phyloP scores from a whole-genome alignment of 2,888 invertebrate genomes.

The Cinara cedri region DNA sequence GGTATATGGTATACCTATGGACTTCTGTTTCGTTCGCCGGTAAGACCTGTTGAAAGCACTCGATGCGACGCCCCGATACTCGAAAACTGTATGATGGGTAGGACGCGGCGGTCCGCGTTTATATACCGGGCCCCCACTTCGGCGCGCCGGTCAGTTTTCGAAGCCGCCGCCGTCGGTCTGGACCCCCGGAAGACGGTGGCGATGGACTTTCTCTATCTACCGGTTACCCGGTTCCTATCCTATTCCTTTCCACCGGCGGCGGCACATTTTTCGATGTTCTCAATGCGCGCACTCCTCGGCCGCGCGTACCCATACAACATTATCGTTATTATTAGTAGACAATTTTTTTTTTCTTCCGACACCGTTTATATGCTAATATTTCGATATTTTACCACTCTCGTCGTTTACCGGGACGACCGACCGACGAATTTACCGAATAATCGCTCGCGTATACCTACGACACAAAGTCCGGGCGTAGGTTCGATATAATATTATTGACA shows the following conservation, averaged over 20 bases:
- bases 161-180: slow-evolving; percentile 42
- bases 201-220: slow-evolving; percentile 56
- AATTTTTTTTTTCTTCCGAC: not conserved
- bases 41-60: slow-evolving; percentile 7
- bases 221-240: slow-evolving; percentile 34
- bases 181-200: slow-evolving; percentile 54
- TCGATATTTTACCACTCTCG: too few species aligned
- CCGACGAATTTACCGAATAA: too few species aligned
- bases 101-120: slow-evolving; percentile 17
- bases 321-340: slow-evolving; percentile 20
- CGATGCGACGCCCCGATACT: slow-evolving; percentile 51
- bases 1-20: too few species aligned
- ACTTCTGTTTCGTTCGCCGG: too few species aligned
- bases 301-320: too few species aligned
- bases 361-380: slow-evolving; percentile 9
- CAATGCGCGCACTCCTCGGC: not conserved
- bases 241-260: slow-evolving; percentile 20
- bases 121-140: slow-evolving; percentile 55
- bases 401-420: too few species aligned
- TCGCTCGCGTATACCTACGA: too few species aligned
- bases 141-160: slow-evolving; percentile 33
- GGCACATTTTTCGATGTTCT: slow-evolving; percentile 38
- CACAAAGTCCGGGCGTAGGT: too few species aligned
- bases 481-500: too few species aligned
- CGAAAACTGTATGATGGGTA: slow-evolving; percentile 48